Evolutionary conservation across 2,113 vertebrate genomes (phyloP).

Genomic region (Istiophorus platypterus): DNA sequence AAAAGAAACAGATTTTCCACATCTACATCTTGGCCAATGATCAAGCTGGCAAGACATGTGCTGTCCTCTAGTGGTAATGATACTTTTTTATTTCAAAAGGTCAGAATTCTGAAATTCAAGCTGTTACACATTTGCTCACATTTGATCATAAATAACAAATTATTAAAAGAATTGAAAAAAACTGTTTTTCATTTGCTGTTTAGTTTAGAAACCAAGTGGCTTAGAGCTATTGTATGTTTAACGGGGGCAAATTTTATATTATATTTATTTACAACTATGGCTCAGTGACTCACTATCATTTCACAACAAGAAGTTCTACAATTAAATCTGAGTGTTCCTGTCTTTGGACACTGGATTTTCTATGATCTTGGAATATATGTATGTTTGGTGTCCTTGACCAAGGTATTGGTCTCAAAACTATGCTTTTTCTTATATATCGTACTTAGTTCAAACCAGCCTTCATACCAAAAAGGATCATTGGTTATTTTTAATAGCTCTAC

Average conservation of each 20-base stretch:
- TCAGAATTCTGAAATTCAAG: conserved; percentile 46
- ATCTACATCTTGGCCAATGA: conserved; percentile 44
- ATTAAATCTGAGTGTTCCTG: not conserved
- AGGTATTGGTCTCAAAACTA: not conserved
- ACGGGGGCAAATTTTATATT: not conserved
- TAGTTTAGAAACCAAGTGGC: conserved; percentile 17
- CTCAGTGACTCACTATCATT: not conserved
- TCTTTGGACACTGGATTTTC: not conserved
- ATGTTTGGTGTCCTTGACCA: not conserved
- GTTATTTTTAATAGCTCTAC: not conserved
- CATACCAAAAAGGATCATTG: not conserved
- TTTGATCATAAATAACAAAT: conserved; percentile 48
- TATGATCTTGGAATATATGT: not conserved
- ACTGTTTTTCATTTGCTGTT: conserved; percentile 8
- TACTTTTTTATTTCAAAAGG: conserved; percentile 16
- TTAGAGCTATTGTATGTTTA: not conserved
- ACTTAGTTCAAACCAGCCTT: conserved; percentile 6
- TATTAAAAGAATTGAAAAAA: conserved; percentile 17
- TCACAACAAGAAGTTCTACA: not conserved
- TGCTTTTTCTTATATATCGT: not conserved
- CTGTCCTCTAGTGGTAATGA: conserved; percentile 26
- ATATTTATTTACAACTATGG: not conserved
- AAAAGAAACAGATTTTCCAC: conserved; percentile 45
- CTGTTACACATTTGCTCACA: conserved; percentile 55
- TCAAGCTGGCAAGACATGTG: conserved; percentile 32